phyloP scores from a whole-genome alignment of 64 coral and sea anemone genomes.

The Montipora sp. region DNA sequence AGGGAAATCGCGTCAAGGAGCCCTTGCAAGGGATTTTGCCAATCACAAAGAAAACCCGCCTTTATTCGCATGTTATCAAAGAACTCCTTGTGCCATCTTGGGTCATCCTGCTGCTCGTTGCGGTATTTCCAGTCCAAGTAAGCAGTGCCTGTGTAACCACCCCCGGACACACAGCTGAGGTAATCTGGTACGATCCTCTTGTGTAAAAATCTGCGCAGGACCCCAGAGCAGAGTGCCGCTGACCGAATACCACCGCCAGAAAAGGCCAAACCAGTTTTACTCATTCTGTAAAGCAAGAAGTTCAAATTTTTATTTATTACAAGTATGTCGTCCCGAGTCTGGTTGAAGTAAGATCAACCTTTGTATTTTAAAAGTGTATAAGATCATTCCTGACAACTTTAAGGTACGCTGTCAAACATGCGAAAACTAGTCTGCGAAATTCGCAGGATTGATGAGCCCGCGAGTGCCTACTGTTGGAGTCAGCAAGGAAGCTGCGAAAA shows the following conservation, averaged over 20 bases:
- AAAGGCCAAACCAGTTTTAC: conserved; percentile 60
- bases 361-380: too few relatives aligned
- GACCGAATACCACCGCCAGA: conserved; percentile 71
- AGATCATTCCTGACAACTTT: too few relatives aligned
- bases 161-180: conserved; percentile 66
- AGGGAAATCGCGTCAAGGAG: conserved; percentile 9
- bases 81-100: conserved; percentile 67
- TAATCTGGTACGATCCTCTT: conserved; percentile 37
- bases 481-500: too few relatives aligned
- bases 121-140: conserved; percentile 77
- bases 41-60: conserved; percentile 25
- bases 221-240: conserved; percentile 63
- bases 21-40: conserved; percentile 45
- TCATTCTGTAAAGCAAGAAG: neutral
- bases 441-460: too few relatives aligned
- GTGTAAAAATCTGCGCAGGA: conserved; percentile 55
- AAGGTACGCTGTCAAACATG: too few relatives aligned
- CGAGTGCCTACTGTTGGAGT: too few relatives aligned
- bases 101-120: conserved; percentile 45
- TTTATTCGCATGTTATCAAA: conserved; percentile 59
- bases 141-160: conserved; percentile 48
- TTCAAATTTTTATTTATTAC: too few relatives aligned
- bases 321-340: too few relatives aligned
- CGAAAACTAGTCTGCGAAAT: too few relatives aligned
- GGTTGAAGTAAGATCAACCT: too few relatives aligned